Percentiles rank a stretch among this genome's conserved stretches.
phyloP scores from a whole-genome alignment of 1,140 invertebrate genomes.

The Bombus ignitus region DNA sequence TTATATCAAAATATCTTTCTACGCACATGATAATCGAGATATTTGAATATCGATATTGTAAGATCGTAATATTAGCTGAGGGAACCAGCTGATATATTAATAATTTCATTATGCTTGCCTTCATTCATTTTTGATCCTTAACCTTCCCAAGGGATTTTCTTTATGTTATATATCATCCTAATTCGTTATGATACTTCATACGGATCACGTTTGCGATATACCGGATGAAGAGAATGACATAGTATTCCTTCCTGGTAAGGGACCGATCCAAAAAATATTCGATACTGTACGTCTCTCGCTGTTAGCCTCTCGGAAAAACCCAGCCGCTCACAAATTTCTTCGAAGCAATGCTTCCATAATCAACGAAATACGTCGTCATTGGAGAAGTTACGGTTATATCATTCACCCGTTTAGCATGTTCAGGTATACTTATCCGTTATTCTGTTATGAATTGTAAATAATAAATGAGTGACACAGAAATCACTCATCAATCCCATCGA shows the following conservation, averaged over 20 bases:
- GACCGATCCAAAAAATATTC: conserved; percentile 40
- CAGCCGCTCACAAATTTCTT: conserved; percentile 70
- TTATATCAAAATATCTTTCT: background rate
- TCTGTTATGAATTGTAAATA: background rate
- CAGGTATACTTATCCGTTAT: conserved; percentile 65
- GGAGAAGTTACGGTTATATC: conserved; percentile 62
- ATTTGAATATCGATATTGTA: background rate
- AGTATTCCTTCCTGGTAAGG: conserved; percentile 64
- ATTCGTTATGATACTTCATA: conserved; percentile 54
- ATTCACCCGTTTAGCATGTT: conserved; percentile 80
- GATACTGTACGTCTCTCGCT: conserved; percentile 55
- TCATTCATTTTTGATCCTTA: background rate
- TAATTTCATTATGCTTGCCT: background rate
- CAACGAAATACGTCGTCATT: conserved; percentile 73
- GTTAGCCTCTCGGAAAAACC: conserved; percentile 72
- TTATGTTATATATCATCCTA: background rate
- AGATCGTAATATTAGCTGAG: background rate
- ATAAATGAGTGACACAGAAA: background rate
- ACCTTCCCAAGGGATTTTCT: background rate
- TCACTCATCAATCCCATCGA: background rate
- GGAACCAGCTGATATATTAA: background rate
- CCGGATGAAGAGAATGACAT: conserved; percentile 57
- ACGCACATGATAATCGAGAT: background rate
- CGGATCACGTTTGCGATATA: conserved; percentile 71
- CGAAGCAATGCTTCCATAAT: conserved; percentile 73